Base-by-base conservation (phyloP, 2,888 invertebrate genomes). In the Drosophila trichaetosa region DNA sequence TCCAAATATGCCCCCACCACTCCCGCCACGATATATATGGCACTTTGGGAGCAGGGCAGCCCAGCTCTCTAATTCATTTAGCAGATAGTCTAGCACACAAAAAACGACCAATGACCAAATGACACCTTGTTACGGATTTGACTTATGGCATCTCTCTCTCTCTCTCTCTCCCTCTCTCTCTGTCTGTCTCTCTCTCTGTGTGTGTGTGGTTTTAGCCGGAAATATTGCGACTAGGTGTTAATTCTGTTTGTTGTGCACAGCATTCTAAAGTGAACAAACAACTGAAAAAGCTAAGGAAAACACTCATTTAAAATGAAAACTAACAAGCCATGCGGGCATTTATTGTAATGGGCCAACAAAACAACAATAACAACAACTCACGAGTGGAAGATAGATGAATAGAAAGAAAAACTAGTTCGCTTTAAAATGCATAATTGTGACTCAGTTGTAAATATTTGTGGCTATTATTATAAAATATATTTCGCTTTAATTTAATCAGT, bases 171-270 rank as follows among this genome's bases (percentile, higher is more conserved):
- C 4, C 1, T 16, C 53, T 21, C 10, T 13, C 3, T 46, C 40
- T 13, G 2, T 34, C 10, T 18, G 0, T 54, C 48, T 62, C 49
- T 65, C 29, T 57, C 5, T 21, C 40, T 10, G 33, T 34, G 40
- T 51, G 63, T 71, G 72, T 62, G 66, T 65, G 67, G 54, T 68
- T 74, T 80, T 88, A 79, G 75, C 77, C 82, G 82, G 89, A 86
- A 86, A 79, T 87, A 74, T 86, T 66, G 82, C 87, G 76, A 77
- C 75, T 84, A 89, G 79, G 84, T 86, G 86, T 89, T 84, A 86
- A 86, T 84, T 86, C 72, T 61, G 76, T 82, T 72, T 82, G 80
- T 79, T 73, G 62, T 57, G 54, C 58, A 56, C 52, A 18, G 52
- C 36, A 54, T 57, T 58, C 29, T 24, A 69, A 69, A 21, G 60